Percentiles rank a stretch among this genome's conserved stretches.
phyloP scores from a whole-genome alignment of 2,797 vertebrate species.

The Ciconia nigra region DNA sequence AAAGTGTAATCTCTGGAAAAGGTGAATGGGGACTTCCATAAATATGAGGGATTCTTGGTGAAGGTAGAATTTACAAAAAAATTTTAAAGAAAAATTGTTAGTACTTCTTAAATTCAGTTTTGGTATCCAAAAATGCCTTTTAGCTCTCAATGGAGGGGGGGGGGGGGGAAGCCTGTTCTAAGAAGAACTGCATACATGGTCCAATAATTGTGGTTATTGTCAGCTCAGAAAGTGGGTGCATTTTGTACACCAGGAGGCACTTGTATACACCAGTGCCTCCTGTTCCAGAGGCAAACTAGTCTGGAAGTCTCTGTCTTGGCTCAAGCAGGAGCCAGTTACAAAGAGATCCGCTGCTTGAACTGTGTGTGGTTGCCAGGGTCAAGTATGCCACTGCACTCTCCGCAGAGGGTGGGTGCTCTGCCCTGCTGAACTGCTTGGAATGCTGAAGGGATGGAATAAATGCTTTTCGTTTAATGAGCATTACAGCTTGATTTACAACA shows the following conservation, averaged over 20 bases:
- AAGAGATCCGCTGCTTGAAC: not conserved
- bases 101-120: not conserved
- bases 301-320: not conserved
- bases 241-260: not conserved
- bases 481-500: not conserved
- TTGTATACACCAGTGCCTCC: not conserved
- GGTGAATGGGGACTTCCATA: not conserved
- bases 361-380: not conserved
- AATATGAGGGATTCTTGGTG: not conserved
- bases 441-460: not conserved
- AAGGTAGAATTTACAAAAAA: not conserved
- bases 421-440: not conserved
- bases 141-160: not conserved
- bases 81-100: not conserved
- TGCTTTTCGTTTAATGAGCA: not conserved
- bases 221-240: not conserved
- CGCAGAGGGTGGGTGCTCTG: not conserved
- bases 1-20: not conserved
- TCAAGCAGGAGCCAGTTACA: not conserved
- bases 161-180: too few species aligned
- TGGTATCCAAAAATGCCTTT: not conserved
- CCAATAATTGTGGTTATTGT: not conserved
- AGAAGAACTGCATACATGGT: accelerated
- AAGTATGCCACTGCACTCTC: not conserved
- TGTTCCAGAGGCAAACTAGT: not conserved